Evolutionary conservation across 1,140 invertebrate species (phyloP).

Genomic region (Thrips palmi): DNA sequence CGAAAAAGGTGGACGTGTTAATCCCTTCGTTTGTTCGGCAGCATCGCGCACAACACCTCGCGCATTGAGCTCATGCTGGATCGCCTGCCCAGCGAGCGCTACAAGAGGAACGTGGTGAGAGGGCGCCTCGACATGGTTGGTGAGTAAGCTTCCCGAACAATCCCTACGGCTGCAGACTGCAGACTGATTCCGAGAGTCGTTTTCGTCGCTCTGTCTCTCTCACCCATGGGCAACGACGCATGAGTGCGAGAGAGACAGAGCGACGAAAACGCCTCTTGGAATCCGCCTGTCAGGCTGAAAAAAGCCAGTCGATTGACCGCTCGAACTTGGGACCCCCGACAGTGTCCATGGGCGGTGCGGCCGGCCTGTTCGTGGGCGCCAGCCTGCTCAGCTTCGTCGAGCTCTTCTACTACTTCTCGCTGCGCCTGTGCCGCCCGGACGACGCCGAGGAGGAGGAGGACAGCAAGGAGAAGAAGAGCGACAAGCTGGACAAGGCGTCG

Average conservation of each 20-base stretch:
- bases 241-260: no score
- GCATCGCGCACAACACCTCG: constrained; percentile 16
- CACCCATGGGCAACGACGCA: no score
- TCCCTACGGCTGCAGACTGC: neutral
- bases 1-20: neutral
- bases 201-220: neutral
- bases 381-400: constrained; percentile 42
- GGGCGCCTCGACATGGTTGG: constrained; percentile 40
- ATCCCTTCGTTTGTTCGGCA: neutral
- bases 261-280: no score
- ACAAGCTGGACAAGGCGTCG: no score
- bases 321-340: no score
- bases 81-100: constrained; percentile 33
- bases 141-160: constrained; percentile 16
- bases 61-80: constrained; percentile 31
- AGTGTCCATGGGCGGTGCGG: constrained; percentile 42
- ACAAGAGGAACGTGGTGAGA: constrained; percentile 37
- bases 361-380: constrained; percentile 38
- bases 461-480: neutral
- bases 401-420: constrained; percentile 31
- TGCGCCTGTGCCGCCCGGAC: constrained; percentile 22
- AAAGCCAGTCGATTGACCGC: no score
- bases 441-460: neutral
- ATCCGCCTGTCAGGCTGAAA: no score
- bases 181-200: no score